Base-by-base conservation (phyloP, 2,888 invertebrate species). In the Drosophila paranaensis region DNA sequence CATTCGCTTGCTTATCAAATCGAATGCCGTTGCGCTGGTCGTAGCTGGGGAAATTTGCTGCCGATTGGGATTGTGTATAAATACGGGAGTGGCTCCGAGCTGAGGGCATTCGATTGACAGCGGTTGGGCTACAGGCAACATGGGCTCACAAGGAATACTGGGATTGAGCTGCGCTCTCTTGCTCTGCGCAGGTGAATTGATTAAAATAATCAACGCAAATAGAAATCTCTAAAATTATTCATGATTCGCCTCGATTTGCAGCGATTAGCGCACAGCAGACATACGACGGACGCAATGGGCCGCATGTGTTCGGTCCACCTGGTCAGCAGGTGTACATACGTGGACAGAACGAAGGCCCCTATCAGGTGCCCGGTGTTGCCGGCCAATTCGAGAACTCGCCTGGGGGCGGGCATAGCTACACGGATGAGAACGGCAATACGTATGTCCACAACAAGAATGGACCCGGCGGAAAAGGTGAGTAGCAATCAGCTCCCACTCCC, bases 241-340 rank as follows among this genome's bases (percentile, higher is more conserved):
- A n/a, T 35, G 43, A 48, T 30, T 30, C n/a, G 14, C 13, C 4
- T 25, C 11, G 20, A n/a, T 6, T 27, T 20, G 33, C 16, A 75
- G 69, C 53, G 8, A 71, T 65, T 43, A 54, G 39, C 60, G 71
- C 81, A 20, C 82, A 81, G 25, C 35, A 67, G 2, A 79, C 56
- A 0, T 77, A 83, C n/a, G 83, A 81, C 30, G 83, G 83, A 13
- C 81, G 70, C 11, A 48, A 79, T 60, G 81, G 83, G 0, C 84
- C 81, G 0, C 77, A 79, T 2, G 61, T 79, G 14, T 65, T 74
- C n/a, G 82, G 82, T 0, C 3, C 43, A 0, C 77, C 82, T 10
- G 37, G 53, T 10, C n/a, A 53, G 27, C 53, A 84, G 53, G 78
- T 87, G 5, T 84, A 84, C 5, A 74, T 84, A 43, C 82, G 84